phyloP scores from a whole-genome alignment of 2,113 vertebrate genomes.

The Notechis scutatus region DNA sequence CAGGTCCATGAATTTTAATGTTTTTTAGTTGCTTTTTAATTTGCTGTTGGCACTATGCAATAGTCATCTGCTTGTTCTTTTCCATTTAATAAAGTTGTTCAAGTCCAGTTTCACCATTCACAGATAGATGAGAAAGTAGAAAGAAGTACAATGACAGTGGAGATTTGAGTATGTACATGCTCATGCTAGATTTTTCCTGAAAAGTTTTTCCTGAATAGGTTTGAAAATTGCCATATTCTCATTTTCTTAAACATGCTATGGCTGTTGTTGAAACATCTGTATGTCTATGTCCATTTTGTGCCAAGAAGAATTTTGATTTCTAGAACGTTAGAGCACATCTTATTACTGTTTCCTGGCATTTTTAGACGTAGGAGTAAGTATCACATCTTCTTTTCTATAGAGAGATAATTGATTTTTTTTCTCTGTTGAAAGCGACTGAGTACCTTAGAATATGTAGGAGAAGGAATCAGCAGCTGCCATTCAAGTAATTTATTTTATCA shows the following conservation, averaged over 20 bases:
- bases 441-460: constrained; percentile 27
- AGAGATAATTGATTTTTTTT: constrained; percentile 24
- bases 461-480: constrained; percentile 20
- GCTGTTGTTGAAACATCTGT: constrained; percentile 51
- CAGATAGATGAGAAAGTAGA: not conserved
- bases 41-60: constrained; percentile 40
- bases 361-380: constrained; percentile 49
- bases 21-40: constrained; percentile 40
- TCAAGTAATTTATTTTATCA: constrained; percentile 12
- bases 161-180: constrained; percentile 23
- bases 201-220: constrained; percentile 36
- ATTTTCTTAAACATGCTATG: constrained; percentile 47
- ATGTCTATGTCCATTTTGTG: constrained; percentile 34
- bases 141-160: not conserved
- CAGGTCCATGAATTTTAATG: constrained; percentile 44
- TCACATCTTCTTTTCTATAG: constrained; percentile 17
- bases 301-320: constrained; percentile 49
- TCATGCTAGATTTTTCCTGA: constrained; percentile 36
- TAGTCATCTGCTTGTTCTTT: constrained; percentile 35
- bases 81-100: constrained; percentile 26
- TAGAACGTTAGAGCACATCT: constrained; percentile 27
- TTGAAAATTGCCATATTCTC: constrained; percentile 42
- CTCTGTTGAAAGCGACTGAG: constrained; percentile 34
- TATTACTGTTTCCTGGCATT: constrained; percentile 27
- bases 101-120: constrained; percentile 37